These are phyloP conservation scores for Craniophora ligustri DNA, from an alignment of 2,888 invertebrate species.

Conservation along the genomic window DNA sequence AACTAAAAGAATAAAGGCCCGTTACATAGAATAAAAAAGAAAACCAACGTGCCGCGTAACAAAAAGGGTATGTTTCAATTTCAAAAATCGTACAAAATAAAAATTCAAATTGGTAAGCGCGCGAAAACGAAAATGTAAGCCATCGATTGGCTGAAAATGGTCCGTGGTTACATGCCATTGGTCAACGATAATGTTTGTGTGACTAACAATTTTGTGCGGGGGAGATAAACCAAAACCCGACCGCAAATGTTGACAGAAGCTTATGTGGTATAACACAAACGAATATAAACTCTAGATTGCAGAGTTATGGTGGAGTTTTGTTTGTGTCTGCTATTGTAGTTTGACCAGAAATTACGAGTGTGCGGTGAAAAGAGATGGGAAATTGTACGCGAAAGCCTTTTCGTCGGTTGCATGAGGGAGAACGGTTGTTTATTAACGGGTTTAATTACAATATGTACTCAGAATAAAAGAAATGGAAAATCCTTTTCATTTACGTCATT, in stretches of 20 bases:
- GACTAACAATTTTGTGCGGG: slow-evolving; percentile 82
- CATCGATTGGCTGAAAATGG: slow-evolving; percentile 82
- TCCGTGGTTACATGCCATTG: slow-evolving; percentile 81
- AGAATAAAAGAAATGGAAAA: slow-evolving; percentile 21
- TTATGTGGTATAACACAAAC: slow-evolving; percentile 41
- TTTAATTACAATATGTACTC: slow-evolving; percentile 50
- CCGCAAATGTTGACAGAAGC: slow-evolving; percentile 84
- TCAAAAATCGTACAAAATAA: slow-evolving; percentile 64
- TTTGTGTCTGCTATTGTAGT: slow-evolving; percentile 51
- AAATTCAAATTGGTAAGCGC: slow-evolving; percentile 70
- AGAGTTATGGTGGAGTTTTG: slow-evolving; percentile 10
- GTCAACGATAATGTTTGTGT: slow-evolving; percentile 86
- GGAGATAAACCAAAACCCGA: slow-evolving; percentile 83
- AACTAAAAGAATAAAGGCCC: slow-evolving; percentile 4
- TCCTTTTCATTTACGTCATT: too few species aligned
- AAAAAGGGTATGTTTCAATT: slow-evolving; percentile 37
- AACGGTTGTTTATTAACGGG: slow-evolving; percentile 58
- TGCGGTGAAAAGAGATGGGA: slow-evolving; percentile 71
- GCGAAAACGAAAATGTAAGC: slow-evolving; percentile 69
- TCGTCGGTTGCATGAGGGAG: slow-evolving; percentile 63
- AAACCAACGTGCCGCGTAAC: slow-evolving; percentile 21
- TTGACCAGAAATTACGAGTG: slow-evolving; percentile 62
- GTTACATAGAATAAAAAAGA: slow-evolving; percentile 7
- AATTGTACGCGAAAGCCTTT: slow-evolving; percentile 59
- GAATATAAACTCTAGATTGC: slow-evolving; percentile 56